Conservation (phyloP, 2,113 vertebrate genomes). For the Lasiurus cinereus region DNA sequence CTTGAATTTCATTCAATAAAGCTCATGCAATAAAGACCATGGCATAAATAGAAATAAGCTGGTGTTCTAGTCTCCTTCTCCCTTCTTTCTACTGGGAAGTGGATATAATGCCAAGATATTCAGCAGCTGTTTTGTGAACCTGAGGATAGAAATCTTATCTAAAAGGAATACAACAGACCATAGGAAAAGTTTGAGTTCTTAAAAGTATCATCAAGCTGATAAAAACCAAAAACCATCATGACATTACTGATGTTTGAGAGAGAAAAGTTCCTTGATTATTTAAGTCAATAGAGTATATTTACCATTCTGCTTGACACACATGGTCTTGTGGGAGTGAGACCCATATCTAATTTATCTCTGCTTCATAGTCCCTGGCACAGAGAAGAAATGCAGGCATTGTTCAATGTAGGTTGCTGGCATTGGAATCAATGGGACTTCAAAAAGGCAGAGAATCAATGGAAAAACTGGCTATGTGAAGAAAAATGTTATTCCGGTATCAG, state of each 20-base stretch:
- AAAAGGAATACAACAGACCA: neutral
- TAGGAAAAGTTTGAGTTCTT: neutral
- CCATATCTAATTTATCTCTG: neutral
- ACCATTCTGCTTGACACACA: neutral
- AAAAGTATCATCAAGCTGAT: neutral
- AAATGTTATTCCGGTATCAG: neutral
- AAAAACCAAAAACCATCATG: neutral
- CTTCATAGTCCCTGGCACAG: neutral
- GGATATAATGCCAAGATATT: neutral
- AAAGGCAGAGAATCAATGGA: neutral
- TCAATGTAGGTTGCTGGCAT: neutral
- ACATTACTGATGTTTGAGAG: neutral
- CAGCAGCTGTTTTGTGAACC: neutral
- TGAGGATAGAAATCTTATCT: neutral
- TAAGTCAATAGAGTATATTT: neutral
- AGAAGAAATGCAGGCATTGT: neutral
- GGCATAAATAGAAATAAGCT: neutral
- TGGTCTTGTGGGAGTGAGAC: neutral
- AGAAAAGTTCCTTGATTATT: neutral
- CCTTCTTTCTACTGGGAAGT: neutral
- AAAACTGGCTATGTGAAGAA: neutral
- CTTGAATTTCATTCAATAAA: neutral
- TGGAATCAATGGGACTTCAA: neutral
- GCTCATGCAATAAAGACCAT: rapidly evolving
- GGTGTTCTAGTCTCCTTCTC: neutral